Conservation (phyloP, 2,888 invertebrate genomes). For the Aspidiotus rigidus region DNA sequence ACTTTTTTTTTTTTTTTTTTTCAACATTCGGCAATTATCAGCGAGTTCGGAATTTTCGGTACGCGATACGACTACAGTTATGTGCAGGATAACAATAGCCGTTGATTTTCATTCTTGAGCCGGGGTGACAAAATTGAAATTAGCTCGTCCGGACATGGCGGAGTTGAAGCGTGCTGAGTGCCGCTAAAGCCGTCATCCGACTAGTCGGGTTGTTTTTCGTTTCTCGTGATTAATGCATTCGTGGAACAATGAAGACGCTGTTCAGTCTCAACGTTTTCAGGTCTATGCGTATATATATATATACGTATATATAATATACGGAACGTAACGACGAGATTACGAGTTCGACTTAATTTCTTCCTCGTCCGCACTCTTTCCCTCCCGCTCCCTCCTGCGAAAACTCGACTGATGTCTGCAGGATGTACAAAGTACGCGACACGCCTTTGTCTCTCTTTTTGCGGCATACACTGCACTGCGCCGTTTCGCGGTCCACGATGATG, state of each 20-base stretch:
- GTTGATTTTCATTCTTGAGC: too few relatives aligned
- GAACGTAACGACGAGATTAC: not conserved
- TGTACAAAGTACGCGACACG: too few relatives aligned
- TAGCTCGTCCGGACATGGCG: not conserved
- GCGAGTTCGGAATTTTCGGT: too few relatives aligned
- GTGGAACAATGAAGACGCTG: conserved; percentile 2
- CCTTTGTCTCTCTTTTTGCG: too few relatives aligned
- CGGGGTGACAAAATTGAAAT: not conserved
- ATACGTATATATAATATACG: not conserved
- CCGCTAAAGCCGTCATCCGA: not conserved
- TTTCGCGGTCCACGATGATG: not conserved
- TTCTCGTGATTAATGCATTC: conserved; percentile 1
- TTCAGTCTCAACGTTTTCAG: conserved; percentile 4
- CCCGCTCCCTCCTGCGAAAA: too few relatives aligned
- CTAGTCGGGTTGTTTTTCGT: not conserved
- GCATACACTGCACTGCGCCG: too few relatives aligned
- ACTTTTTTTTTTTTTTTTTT: too few relatives aligned
- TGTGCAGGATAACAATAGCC: too few relatives aligned
- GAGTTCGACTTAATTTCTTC: not conserved
- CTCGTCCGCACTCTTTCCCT: too few relatives aligned
- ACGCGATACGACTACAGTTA: too few relatives aligned
- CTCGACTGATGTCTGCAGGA: too few relatives aligned
- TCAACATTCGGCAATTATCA: too few relatives aligned
- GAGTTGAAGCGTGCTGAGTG: not conserved
- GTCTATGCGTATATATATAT: not conserved